A percentile compares a stretch with the other conserved stretches of the same genome.
phyloP scores from a whole-genome alignment of 2,797 vertebrate genomes.

The Agapornis canus region DNA sequence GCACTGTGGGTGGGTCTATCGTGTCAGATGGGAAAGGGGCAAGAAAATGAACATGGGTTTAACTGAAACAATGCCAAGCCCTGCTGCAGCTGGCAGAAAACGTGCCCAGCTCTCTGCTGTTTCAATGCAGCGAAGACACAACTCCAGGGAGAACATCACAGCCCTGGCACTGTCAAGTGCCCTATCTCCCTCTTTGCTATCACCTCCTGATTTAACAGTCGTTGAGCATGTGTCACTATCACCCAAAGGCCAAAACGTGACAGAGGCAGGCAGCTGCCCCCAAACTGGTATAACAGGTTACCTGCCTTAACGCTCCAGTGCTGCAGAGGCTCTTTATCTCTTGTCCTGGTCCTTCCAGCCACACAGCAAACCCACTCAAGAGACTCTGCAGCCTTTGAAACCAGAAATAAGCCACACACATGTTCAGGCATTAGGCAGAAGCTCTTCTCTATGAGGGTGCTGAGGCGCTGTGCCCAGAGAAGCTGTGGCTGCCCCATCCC shows the following conservation, averaged over 20 bases:
- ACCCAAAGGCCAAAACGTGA: not conserved
- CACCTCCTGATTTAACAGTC: not conserved
- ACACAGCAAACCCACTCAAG: not conserved
- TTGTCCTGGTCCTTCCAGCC: not conserved
- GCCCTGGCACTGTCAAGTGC: not conserved
- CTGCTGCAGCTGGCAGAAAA: not conserved
- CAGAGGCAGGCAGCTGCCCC: not conserved
- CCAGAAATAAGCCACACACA: accelerated
- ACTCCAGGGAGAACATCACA: not conserved
- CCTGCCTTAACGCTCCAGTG: not conserved
- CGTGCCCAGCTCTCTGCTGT: not conserved
- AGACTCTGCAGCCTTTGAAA: not conserved
- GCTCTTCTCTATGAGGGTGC: not conserved
- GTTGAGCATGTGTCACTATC: not conserved
- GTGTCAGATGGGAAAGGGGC: not conserved
- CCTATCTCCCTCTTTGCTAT: not conserved
- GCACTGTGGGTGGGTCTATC: not conserved
- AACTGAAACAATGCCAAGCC: not conserved
- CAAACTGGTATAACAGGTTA: constrained; percentile 69
- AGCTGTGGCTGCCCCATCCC: not conserved
- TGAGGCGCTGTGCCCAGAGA: not conserved
- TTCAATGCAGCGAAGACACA: not conserved
- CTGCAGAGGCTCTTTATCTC: not conserved
- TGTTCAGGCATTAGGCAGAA: not conserved
- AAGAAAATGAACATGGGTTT: not conserved